These are phyloP conservation scores for Epiblema foenella DNA, from an alignment of 2,888 invertebrate species.

Conservation along the genomic window DNA sequence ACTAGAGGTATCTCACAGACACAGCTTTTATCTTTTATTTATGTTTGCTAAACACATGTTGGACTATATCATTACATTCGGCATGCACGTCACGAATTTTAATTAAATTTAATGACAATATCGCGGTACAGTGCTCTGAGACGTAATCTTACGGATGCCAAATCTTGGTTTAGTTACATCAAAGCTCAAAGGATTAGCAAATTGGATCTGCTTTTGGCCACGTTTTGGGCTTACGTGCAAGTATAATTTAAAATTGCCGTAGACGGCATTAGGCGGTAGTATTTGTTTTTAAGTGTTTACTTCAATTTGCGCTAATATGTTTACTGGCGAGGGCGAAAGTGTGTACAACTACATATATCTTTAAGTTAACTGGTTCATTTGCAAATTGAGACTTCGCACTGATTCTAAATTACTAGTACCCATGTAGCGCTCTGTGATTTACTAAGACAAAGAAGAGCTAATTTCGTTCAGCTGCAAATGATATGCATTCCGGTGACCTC, in stretches of 20 bases:
- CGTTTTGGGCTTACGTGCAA: not conserved
- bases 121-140: conserved; percentile 7
- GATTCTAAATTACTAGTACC: conserved; percentile 34
- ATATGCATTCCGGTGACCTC: conserved; percentile 58
- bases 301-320: not conserved
- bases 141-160: conserved; percentile 17
- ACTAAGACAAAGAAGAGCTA: conserved; percentile 57
- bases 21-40: conserved; percentile 50
- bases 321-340: not conserved
- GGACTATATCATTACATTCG: conserved; percentile 44
- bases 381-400: conserved; percentile 19
- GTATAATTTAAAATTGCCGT: not conserved
- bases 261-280: not conserved
- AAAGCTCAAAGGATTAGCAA: conserved; percentile 16
- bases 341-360: not conserved
- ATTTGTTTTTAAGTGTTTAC: not conserved
- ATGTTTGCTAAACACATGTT: conserved; percentile 47
- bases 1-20: conserved; percentile 47
- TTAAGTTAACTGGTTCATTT: conserved; percentile 12
- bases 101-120: conserved; percentile 41
- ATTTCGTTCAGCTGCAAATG: conserved; percentile 55
- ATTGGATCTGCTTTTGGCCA: conserved; percentile 17
- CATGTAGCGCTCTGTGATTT: conserved; percentile 42
- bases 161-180: conserved; percentile 19
- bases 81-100: conserved; percentile 39